A percentile compares a stretch with the other conserved stretches of the same genome.
Conservation (phyloP, 2,113 vertebrate species). For the Sylvia atricapilla region DNA sequence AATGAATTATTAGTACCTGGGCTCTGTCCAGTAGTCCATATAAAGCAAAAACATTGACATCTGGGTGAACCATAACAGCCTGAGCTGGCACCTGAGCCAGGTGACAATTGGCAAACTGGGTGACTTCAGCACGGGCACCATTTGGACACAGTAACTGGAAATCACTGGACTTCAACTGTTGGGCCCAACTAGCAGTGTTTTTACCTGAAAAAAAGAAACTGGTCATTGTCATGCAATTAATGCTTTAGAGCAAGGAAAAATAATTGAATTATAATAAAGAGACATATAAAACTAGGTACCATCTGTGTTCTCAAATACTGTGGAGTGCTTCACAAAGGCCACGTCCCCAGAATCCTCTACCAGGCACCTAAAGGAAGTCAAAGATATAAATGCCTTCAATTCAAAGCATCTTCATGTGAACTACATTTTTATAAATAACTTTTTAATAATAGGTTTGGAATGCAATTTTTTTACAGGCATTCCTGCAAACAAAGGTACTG, state of each 20-base stretch:
- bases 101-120: constrained; percentile 82
- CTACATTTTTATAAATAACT: not conserved
- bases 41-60: constrained; percentile 78
- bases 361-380: constrained; percentile 81
- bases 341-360: constrained; percentile 81
- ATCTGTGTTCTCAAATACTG: constrained; percentile 88
- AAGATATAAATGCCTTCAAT: not conserved
- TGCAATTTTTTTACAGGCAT: not conserved
- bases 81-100: constrained; percentile 88
- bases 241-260: not conserved
- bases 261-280: not conserved
- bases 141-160: constrained; percentile 92
- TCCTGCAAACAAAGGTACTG: not conserved
- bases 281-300: constrained; percentile 66
- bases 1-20: constrained; percentile 76
- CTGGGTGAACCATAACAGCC: constrained; percentile 87
- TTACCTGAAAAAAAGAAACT: constrained; percentile 73
- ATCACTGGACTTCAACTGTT: constrained; percentile 70
- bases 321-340: constrained; percentile 91
- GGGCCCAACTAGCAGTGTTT: constrained; percentile 79
- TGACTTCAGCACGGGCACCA: constrained; percentile 81
- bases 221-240: not conserved
- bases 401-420: not conserved
- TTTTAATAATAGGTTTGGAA: not conserved
- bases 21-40: constrained; percentile 88